Base-by-base conservation (phyloP, 2,113 vertebrate genomes). In the Carassius auratus region DNA sequence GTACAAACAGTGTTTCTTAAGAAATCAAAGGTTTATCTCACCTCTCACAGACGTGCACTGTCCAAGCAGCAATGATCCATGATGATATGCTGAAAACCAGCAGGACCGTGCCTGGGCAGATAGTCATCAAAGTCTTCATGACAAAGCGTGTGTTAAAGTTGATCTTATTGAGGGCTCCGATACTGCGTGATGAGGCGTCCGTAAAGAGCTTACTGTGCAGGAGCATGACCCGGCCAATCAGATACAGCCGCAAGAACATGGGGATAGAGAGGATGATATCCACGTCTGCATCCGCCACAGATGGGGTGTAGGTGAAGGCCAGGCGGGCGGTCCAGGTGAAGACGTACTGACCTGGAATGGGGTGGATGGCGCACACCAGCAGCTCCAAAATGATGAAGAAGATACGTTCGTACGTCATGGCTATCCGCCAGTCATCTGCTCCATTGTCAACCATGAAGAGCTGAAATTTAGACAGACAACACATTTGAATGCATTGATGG, bases 381-480 rank as follows among this genome's bases (percentile, higher is more conserved):
- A 99, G 95, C 95, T 99, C 97, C 92, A 98, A 91, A 0, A 92
- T 84, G 12, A 99, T 96, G 87, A 96, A 95, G 85, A 97, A 91
- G 76, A 98, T 92, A 0, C 97, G 94, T 92, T 97, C 94, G 1
- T 94, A 93, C 1, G 97, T 99, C 96, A 98, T 97, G 62, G 97
- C 97, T 71, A 99, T 97, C 84, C 97, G 95, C 97, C 97, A 98
- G 89, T 99, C 97, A 3, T 98, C 97, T 0, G 97, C 97, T 0
- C 97, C 96, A 0, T 97, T 98, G 90, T 99, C 97, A 90, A 98
- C 97, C 97, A 99, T 96, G 92, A 99, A 98, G 13, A 99, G 97
- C 97, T 99, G 76, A 4, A 81, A 6, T 8, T 33, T 33, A 66
- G 66, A 86, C 10, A 76, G 1, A 73, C 26, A 57, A 10, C 1